Evolutionary conservation across 23 tunicate genomes (phyloP).

Genomic region (Botrylloides violaceus): DNA sequence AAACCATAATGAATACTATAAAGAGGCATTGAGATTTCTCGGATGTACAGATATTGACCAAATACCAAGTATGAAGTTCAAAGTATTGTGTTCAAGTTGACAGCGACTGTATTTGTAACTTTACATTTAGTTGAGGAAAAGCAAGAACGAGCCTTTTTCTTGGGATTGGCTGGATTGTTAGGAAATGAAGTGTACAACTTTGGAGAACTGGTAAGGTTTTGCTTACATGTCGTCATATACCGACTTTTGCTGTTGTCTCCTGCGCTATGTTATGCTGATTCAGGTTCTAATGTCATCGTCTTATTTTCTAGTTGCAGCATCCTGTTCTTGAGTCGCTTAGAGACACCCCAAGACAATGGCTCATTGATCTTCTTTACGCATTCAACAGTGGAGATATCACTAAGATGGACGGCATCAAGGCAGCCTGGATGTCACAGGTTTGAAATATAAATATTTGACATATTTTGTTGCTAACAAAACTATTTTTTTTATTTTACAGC

Average conservation of each 20-base stretch:
- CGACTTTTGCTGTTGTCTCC: too few species aligned
- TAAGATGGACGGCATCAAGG: conserved; percentile 42
- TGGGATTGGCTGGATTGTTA: conserved; percentile 84
- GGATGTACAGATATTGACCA: conserved; percentile 65
- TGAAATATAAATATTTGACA: not conserved
- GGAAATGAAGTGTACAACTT: conserved; percentile 78
- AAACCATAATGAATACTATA: conserved; percentile 86
- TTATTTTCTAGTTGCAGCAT: conserved; percentile 64
- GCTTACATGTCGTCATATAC: not conserved
- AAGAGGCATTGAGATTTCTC: conserved; percentile 78
- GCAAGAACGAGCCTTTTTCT: conserved; percentile 85
- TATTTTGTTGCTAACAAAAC: too few species aligned
- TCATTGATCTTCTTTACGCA: conserved; percentile 76
- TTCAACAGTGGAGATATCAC: conserved; percentile 88
- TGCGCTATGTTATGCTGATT: too few species aligned
- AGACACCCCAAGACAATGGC: conserved; percentile 77
- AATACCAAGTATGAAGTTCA: conserved; percentile 50
- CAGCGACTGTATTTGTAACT: too few species aligned
- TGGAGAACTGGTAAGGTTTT: conserved; percentile 74
- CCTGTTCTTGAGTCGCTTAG: conserved; percentile 58
- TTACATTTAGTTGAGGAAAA: conserved; percentile 71
- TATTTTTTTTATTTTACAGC: conserved; percentile 32
- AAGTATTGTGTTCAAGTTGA: not conserved
- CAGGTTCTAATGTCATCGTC: too few species aligned
- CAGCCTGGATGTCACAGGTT: conserved; percentile 77